Conservation (phyloP, 2,113 vertebrate species). For the Deroptyus accipitrinus region DNA sequence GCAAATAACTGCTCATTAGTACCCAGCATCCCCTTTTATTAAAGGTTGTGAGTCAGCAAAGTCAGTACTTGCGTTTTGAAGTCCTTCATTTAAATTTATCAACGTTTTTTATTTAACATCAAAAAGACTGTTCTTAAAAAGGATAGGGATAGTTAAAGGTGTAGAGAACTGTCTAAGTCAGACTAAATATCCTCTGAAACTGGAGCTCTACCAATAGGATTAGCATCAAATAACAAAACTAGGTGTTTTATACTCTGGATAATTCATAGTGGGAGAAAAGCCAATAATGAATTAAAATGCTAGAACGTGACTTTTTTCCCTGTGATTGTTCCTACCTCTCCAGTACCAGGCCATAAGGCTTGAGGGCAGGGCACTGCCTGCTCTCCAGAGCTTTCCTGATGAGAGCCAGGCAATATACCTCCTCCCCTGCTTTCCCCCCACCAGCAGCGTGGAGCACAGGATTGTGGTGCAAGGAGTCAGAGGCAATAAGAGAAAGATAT, state of each 20-base stretch:
- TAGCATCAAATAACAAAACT: conserved; percentile 38
- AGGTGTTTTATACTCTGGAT: conserved; percentile 12
- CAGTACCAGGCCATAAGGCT: neutral
- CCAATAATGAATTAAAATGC: conserved; percentile 28
- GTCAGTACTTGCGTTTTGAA: neutral
- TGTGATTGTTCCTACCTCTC: neutral
- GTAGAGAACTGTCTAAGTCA: conserved; percentile 6
- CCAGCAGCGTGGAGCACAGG: neutral
- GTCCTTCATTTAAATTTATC: conserved; percentile 1
- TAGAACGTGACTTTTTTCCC: neutral
- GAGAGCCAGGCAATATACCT: neutral
- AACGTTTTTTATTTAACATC: neutral
- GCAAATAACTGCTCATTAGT: neutral
- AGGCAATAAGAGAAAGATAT: neutral
- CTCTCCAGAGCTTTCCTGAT: neutral
- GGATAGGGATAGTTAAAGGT: neutral
- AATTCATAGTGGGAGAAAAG: neutral
- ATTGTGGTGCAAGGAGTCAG: neutral
- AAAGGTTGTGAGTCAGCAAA: conserved; percentile 8
- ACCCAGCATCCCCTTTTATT: neutral
- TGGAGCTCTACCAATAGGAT: neutral
- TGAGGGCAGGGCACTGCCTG: neutral
- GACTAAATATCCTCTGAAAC: conserved; percentile 30
- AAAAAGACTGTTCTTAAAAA: neutral
- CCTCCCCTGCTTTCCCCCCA: neutral